Evolutionary conservation across 2,113 vertebrate species (phyloP).

Genomic region (Eubucco bourcierii): DNA sequence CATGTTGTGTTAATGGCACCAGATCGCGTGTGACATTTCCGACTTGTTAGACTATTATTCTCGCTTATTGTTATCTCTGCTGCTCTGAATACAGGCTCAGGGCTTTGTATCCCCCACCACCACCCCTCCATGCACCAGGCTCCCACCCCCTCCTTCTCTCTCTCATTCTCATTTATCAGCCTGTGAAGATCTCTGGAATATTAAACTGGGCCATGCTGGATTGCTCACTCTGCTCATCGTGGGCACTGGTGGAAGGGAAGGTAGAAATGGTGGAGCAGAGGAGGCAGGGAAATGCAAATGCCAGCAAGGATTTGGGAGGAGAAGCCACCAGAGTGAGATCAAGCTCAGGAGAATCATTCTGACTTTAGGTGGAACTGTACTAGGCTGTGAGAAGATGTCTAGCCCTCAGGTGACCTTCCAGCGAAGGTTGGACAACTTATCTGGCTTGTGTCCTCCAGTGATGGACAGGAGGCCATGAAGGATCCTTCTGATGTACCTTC

Average conservation of each 20-base stretch:
- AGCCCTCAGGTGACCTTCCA: neutral
- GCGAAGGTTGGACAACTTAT: neutral
- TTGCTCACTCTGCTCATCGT: neutral
- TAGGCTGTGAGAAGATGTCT: neutral
- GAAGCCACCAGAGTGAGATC: neutral
- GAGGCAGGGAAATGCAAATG: neutral
- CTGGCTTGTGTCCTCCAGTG: neutral
- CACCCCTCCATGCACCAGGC: neutral
- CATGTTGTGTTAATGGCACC: constrained; percentile 76
- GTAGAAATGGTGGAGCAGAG: neutral
- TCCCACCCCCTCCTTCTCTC: constrained; percentile 9
- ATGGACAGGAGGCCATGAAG: neutral
- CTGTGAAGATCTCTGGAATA: constrained; percentile 38
- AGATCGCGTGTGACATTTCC: constrained; percentile 73
- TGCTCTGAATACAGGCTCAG: constrained; percentile 53
- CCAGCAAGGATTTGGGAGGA: neutral
- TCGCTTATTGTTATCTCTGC: constrained; percentile 75
- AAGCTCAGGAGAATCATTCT: neutral
- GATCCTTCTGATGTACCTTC: neutral
- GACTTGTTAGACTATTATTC: constrained; percentile 78
- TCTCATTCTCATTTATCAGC: constrained; percentile 51
- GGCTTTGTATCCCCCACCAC: constrained; percentile 29
- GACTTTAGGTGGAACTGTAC: neutral
- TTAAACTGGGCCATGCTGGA: constrained; percentile 33
- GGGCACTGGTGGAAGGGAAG: neutral